Evolutionary conservation across 2,888 invertebrate species (phyloP), one percentile per base, ranked within the genome.

Genomic region (Machimus rusticus): DNA sequence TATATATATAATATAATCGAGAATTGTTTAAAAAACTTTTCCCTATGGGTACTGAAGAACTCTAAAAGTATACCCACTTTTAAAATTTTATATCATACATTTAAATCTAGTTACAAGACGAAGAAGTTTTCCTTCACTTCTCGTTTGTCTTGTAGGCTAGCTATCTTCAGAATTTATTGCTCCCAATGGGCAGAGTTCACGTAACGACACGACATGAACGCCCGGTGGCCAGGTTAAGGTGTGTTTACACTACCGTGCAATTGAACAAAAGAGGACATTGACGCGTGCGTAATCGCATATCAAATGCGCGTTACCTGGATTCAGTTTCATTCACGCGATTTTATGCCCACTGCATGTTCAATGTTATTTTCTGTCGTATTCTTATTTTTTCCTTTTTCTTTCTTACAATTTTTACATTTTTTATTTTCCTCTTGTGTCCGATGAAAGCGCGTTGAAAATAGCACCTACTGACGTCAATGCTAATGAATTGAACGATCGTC

Each of bases 271-370:
- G 78, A 43, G 78, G 78, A 78, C 78, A 78, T 78, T 78, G 78
- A 78, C 78, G 78, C 78, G 23, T 78, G 78, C 78, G 78, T 78
- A 78, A 78, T 78, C 43, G 78, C 78, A 78, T 78, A 78, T 78
- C 78, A 39, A 78, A 78, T 78, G 78, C 78, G 43, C 19, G 23
- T 78, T 78, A 78, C 43, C 43, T 78, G 78, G 19, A 78, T 78
- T 78, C 78, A 43, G 28, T 78, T 78, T 39, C 78, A 78, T 43
- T 78, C 78, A 78, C 66, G 66, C 39, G 78, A 43, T 78, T 78
- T 78, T 43, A 78, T 78, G 37, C 43, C 66, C 66, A 66, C 12
- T 66, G 66, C 66, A 66, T 66, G 66, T 66, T 66, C 66, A 66
- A 66, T 66, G 66, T 28, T 66, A 14, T 66, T 66, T 66, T 66